phyloP scores from a whole-genome alignment of 2,797 vertebrate species.

The Myotis daubentonii region DNA sequence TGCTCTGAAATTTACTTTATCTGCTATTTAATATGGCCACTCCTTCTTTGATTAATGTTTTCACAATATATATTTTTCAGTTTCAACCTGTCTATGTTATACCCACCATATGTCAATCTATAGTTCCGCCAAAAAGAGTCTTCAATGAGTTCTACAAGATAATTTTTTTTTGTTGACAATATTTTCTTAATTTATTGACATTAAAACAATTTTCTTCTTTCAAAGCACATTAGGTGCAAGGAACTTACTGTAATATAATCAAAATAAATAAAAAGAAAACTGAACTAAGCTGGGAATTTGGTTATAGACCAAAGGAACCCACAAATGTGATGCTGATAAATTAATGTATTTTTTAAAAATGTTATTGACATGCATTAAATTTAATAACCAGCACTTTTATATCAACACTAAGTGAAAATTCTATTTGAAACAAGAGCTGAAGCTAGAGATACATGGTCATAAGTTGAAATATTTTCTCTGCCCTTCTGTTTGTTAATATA shows the following conservation, averaged over 20 bases:
- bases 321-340: not conserved
- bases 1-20: not conserved
- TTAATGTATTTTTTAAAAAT: not conserved
- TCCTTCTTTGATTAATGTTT: not conserved
- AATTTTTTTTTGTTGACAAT: not conserved
- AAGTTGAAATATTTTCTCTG: not conserved
- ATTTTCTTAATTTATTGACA: not conserved
- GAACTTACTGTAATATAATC: not conserved
- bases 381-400: not conserved
- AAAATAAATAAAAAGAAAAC: not conserved
- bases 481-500: not conserved
- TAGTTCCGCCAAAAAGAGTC: not conserved
- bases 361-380: not conserved
- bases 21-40: not conserved
- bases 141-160: not conserved
- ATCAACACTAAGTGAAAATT: constrained; percentile 4
- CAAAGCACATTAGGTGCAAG: not conserved
- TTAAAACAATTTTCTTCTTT: not conserved
- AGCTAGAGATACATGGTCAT: not conserved
- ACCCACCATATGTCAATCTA: not conserved
- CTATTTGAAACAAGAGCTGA: not conserved
- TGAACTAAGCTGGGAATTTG: not conserved
- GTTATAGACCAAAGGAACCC: not conserved
- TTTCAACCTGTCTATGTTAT: not conserved
- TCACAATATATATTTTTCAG: not conserved